These are phyloP conservation scores for Chromis chromis DNA, from an alignment of 2,797 vertebrate genomes.

Conservation along the genomic window DNA sequence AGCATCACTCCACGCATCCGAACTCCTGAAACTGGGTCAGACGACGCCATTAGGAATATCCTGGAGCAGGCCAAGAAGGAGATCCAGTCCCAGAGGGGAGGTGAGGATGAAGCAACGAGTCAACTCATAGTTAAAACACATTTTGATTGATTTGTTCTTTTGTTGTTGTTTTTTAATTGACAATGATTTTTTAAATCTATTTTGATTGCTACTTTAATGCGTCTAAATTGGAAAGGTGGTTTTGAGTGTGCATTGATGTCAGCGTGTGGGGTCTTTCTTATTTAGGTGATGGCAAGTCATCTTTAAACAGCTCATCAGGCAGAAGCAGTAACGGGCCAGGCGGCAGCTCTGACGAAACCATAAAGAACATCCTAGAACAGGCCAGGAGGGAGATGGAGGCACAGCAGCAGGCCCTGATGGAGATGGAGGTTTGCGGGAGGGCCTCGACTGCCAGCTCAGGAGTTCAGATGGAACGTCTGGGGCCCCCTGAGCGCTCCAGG, in stretches of 20 bases:
- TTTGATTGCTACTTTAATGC: slow-evolving; percentile 31
- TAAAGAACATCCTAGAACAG: slow-evolving; percentile 95
- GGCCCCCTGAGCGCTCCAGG: slow-evolving; percentile 75
- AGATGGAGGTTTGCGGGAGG: slow-evolving; percentile 89
- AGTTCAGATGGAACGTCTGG: slow-evolving; percentile 75
- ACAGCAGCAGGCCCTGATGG: slow-evolving; percentile 93
- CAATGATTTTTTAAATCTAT: slow-evolving; percentile 15
- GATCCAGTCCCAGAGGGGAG: slow-evolving; percentile 97
- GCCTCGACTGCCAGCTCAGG: slow-evolving; percentile 68
- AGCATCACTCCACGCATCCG: slow-evolving; percentile 99
- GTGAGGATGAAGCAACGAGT: slow-evolving; percentile 76
- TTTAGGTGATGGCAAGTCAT: slow-evolving; percentile 89
- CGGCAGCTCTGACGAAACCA: slow-evolving; percentile 91
- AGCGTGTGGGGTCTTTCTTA: slow-evolving; percentile 27
- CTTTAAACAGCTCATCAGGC: slow-evolving; percentile 75
- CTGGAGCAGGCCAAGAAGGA: slow-evolving; percentile 99
- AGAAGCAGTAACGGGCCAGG: slow-evolving; percentile 88
- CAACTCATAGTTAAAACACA: slow-evolving; percentile 32
- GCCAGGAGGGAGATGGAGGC: slow-evolving; percentile 95
- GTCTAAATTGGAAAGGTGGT: slow-evolving; percentile 31
- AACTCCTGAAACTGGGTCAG: slow-evolving; percentile 98
- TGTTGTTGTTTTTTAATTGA: slow-evolving; percentile 25
- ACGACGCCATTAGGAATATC: slow-evolving; percentile 98
- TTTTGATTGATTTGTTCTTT: slow-evolving; percentile 31
- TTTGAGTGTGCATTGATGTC: slow-evolving; percentile 16